Conservation (phyloP, 2,888 invertebrate genomes). For the Eudasyphora cyanicolor region DNA sequence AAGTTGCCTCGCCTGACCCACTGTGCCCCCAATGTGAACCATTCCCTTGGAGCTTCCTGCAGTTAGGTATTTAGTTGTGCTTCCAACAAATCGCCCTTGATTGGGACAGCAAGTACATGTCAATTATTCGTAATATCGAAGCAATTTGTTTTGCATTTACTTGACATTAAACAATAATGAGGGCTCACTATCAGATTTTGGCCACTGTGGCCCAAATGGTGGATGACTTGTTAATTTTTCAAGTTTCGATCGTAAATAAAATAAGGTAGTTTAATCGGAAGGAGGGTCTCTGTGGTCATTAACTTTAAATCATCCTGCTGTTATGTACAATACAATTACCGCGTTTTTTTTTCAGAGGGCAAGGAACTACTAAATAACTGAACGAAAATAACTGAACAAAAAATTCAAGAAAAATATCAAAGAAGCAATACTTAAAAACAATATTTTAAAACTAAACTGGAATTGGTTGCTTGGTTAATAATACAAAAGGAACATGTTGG, state of each 20-base stretch:
- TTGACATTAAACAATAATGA: slow-evolving; percentile 63
- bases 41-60: too few species aligned
- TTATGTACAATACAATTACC: slow-evolving; percentile 55
- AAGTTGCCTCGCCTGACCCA: too few species aligned
- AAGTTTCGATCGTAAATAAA: neutral
- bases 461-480: neutral
- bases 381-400: neutral
- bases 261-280: too few species aligned
- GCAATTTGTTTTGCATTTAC: slow-evolving; percentile 66
- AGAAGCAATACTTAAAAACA: neutral
- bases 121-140: slow-evolving; percentile 69
- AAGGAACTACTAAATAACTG: neutral
- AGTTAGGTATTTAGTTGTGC: slow-evolving; percentile 51
- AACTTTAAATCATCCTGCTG: slow-evolving; percentile 3
- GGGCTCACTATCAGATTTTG: neutral
- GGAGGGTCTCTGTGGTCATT: neutral
- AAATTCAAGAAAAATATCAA: neutral
- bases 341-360: neutral
- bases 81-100: slow-evolving; percentile 64
- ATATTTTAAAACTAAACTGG: neutral
- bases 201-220: neutral
- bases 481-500: slow-evolving; percentile 20
- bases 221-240: neutral
- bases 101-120: slow-evolving; percentile 65
- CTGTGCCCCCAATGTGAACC: neutral